Conservation (phyloP, 2,797 vertebrate species). For the Pelobates cultripes region DNA sequence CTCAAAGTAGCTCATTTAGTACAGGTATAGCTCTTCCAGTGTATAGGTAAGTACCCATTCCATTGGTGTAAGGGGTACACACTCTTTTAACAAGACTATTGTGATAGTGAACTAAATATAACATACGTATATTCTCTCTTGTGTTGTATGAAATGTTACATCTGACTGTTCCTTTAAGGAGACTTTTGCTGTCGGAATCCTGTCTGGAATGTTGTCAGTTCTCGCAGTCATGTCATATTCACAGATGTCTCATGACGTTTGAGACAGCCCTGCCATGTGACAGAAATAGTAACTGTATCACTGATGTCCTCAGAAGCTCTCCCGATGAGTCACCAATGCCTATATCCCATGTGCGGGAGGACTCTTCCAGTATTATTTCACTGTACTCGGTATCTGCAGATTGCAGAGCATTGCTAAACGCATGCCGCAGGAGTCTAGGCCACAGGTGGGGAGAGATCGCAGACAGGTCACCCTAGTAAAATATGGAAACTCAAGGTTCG, state of each 20-base stretch:
- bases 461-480: background rate
- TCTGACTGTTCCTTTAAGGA: no score
- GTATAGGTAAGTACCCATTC: no score
- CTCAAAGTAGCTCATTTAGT: no score
- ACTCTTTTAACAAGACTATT: no score
- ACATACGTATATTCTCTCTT: no score
- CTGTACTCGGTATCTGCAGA: no score
- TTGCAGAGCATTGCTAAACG: background rate
- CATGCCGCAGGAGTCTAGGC: background rate
- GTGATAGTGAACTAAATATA: no score
- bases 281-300: conserved; percentile 42
- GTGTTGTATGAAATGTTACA: no score
- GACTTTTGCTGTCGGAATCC: background rate
- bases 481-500: background rate
- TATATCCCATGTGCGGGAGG: background rate
- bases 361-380: background rate
- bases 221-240: conserved; percentile 8
- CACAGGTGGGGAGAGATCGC: background rate
- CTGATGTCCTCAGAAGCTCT: conserved; percentile 29
- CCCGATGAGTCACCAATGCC: conserved; percentile 22
- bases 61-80: no score
- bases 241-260: conserved; percentile 40
- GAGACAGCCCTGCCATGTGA: conserved; percentile 21
- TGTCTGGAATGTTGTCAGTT: background rate
- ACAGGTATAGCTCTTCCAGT: no score